phyloP scores from a whole-genome alignment of 2,113 vertebrate species.

The Felis chaus region DNA sequence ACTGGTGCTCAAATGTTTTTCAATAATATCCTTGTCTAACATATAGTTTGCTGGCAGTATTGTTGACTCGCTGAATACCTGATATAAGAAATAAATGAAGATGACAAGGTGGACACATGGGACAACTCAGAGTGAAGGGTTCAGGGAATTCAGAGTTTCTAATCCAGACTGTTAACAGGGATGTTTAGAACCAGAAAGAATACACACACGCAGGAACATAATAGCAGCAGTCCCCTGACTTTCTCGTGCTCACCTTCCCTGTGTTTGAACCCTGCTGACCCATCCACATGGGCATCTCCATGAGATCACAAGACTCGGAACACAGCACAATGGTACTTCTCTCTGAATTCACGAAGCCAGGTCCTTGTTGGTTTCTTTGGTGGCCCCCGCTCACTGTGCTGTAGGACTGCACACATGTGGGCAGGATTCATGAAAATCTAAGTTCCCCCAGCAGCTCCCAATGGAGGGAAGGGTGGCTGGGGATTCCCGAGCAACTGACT shows the following conservation, averaged over 20 bases:
- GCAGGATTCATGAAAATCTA: not conserved
- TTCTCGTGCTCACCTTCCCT: too few relatives aligned
- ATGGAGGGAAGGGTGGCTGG: too few relatives aligned
- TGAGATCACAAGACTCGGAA: accelerated
- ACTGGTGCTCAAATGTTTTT: not conserved
- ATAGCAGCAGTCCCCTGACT: not conserved
- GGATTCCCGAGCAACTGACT: not conserved
- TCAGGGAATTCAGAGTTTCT: not conserved
- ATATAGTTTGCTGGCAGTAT: not conserved
- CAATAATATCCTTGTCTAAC: not conserved
- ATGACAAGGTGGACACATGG: too few relatives aligned
- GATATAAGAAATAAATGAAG: not conserved
- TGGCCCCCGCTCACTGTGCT: not conserved
- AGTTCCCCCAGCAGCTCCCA: not conserved
- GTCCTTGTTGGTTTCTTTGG: not conserved
- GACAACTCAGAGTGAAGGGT: too few relatives aligned
- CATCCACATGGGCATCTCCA: not conserved
- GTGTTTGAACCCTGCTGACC: not conserved
- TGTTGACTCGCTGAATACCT: not conserved
- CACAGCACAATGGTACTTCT: not conserved
- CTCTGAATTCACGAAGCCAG: not conserved
- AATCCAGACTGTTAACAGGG: too few relatives aligned
- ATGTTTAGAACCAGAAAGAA: not conserved
- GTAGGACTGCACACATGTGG: too few relatives aligned
- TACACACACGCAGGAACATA: not conserved